Conservation (phyloP, 2,113 vertebrate species). For the Numenius arquata region DNA sequence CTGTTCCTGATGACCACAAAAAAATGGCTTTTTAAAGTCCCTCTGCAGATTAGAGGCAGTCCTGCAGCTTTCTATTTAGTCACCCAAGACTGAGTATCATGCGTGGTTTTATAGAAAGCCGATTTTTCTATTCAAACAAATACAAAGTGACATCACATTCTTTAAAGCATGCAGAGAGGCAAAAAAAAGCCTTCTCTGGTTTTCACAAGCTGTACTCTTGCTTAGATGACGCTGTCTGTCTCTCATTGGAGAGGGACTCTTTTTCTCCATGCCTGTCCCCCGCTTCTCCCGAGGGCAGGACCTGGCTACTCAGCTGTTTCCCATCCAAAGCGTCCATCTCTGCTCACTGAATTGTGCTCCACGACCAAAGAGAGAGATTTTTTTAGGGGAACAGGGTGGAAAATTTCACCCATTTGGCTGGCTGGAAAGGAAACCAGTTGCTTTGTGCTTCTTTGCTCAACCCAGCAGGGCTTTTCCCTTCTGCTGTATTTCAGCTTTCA, state of each 20-base stretch:
- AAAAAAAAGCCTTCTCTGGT: neutral
- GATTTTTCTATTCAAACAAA: neutral
- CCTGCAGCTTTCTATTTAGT: neutral
- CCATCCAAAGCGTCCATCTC: neutral
- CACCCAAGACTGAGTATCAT: neutral
- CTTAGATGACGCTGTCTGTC: rapidly evolving
- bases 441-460: neutral
- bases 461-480: neutral
- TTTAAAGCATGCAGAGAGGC: neutral
- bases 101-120: neutral
- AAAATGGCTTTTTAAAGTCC: neutral
- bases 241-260: neutral
- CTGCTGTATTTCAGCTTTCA: neutral
- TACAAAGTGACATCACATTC: neutral
- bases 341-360: neutral
- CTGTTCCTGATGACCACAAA: neutral
- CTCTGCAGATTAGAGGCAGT: neutral
- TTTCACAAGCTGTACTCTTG: neutral
- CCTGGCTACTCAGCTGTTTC: neutral
- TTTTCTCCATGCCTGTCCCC: neutral
- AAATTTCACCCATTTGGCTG: neutral
- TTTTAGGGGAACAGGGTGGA: neutral
- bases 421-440: neutral
- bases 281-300: neutral
- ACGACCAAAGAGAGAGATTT: neutral